Evolutionary conservation across 2,888 invertebrate species (phyloP).

Genomic region (Coremacera marginata): DNA sequence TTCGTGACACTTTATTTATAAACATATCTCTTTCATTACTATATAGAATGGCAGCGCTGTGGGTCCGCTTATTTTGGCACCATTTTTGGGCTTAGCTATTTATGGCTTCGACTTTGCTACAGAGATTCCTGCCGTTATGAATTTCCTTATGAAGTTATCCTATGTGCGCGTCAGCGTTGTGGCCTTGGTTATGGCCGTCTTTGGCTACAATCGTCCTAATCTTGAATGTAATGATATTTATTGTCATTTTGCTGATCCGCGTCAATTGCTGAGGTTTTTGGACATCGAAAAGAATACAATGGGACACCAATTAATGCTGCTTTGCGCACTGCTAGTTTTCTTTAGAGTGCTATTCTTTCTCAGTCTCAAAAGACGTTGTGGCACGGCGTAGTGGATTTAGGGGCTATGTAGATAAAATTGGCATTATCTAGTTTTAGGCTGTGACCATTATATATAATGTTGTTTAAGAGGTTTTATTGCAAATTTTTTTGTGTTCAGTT

Average conservation of each 20-base stretch:
- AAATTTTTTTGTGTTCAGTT: neutral
- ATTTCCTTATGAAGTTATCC: slow-evolving; percentile 75
- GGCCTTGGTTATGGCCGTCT: slow-evolving; percentile 74
- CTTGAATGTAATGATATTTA: slow-evolving; percentile 75
- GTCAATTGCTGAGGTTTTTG: slow-evolving; percentile 74
- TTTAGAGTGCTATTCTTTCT: slow-evolving; percentile 74
- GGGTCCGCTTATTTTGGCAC: slow-evolving; percentile 76
- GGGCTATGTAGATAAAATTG: too few relatives aligned
- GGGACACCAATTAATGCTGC: slow-evolving; percentile 72
- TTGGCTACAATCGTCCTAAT: slow-evolving; percentile 74
- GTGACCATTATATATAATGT: too few relatives aligned
- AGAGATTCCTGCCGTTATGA: slow-evolving; percentile 74
- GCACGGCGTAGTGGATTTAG: slow-evolving; percentile 51
- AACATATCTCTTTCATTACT: neutral
- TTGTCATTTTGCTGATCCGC: slow-evolving; percentile 77
- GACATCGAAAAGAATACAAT: slow-evolving; percentile 74
- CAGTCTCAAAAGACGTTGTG: slow-evolving; percentile 72
- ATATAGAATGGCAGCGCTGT: slow-evolving; percentile 77
- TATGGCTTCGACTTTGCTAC: slow-evolving; percentile 80
- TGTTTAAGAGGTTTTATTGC: neutral
- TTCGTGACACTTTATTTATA: neutral
- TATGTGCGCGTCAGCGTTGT: slow-evolving; percentile 78
- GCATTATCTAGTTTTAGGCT: too few relatives aligned
- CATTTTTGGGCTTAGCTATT: slow-evolving; percentile 76
- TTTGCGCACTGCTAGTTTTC: slow-evolving; percentile 72